Conservation (phyloP, 2,797 vertebrate genomes). For the Pangasius sanitwongsei region DNA sequence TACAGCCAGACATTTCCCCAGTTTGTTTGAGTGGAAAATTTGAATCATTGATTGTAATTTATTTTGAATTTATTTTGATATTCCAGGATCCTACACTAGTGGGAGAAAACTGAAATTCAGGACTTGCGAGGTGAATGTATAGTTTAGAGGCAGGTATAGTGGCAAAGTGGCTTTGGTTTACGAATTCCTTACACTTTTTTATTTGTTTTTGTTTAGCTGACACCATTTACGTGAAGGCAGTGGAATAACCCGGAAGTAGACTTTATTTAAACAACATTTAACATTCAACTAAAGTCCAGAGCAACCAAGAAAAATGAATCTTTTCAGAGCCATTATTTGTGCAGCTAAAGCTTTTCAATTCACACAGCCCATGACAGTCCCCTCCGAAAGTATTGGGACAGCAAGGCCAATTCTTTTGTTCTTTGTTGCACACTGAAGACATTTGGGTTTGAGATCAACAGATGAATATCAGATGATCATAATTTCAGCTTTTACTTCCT, state of each 20-base stretch:
- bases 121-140: neutral
- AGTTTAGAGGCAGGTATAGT: neutral
- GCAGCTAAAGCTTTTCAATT: neutral
- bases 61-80: neutral
- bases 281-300: neutral
- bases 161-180: neutral
- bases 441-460: neutral
- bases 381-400: neutral
- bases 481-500: neutral
- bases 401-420: neutral
- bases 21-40: neutral
- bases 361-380: neutral
- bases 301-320: neutral
- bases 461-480: neutral
- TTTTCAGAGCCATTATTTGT: neutral
- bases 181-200: too few species aligned
- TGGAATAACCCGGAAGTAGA: too few species aligned
- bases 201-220: too few species aligned
- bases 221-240: too few species aligned
- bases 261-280: too few species aligned
- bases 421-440: neutral
- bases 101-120: neutral
- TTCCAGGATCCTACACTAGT: neutral
- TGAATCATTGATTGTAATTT: neutral
- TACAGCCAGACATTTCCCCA: neutral